phyloP scores from a whole-genome alignment of 1,140 invertebrate genomes.

The Lasioglossum baleicum region DNA sequence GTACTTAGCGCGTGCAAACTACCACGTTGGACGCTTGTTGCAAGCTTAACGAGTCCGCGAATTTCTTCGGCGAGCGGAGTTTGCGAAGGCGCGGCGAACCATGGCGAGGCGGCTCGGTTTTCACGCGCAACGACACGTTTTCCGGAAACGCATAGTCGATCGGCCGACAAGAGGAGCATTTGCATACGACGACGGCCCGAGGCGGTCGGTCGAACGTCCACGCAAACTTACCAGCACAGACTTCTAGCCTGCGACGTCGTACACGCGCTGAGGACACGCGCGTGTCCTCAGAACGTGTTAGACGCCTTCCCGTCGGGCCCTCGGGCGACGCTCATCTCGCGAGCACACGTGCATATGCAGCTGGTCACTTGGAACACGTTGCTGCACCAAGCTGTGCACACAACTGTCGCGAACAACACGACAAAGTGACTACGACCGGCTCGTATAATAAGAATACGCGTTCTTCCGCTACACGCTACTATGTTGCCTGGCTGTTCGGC shows the following conservation, averaged over 20 bases:
- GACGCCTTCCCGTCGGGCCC: conserved; percentile 39
- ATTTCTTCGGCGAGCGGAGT: no score
- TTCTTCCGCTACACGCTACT: background rate
- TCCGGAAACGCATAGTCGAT: conserved; percentile 40
- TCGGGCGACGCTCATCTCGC: conserved; percentile 49
- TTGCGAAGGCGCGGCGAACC: no score
- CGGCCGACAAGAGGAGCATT: conserved; percentile 42
- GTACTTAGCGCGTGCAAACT: no score
- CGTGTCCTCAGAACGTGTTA: conserved; percentile 52
- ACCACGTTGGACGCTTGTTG: no score
- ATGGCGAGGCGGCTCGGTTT: conserved; percentile 15
- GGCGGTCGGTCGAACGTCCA: conserved; percentile 46
- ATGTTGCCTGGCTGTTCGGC: background rate
- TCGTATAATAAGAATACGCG: background rate
- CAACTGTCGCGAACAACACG: conserved; percentile 8
- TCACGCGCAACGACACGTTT: conserved; percentile 28
- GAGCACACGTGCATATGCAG: conserved; percentile 41
- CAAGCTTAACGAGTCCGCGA: no score
- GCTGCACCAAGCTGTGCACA: conserved; percentile 2
- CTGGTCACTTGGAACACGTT: conserved; percentile 40
- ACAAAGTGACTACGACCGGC: conserved; percentile 3
- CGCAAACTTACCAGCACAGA: conserved; percentile 39
- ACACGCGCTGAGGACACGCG: conserved; percentile 56
- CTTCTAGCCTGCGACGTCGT: conserved; percentile 36
- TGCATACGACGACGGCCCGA: conserved; percentile 49